These are phyloP conservation scores for Calcarius ornatus DNA, from an alignment of 2,113 vertebrate genomes.

Conservation along the genomic window DNA sequence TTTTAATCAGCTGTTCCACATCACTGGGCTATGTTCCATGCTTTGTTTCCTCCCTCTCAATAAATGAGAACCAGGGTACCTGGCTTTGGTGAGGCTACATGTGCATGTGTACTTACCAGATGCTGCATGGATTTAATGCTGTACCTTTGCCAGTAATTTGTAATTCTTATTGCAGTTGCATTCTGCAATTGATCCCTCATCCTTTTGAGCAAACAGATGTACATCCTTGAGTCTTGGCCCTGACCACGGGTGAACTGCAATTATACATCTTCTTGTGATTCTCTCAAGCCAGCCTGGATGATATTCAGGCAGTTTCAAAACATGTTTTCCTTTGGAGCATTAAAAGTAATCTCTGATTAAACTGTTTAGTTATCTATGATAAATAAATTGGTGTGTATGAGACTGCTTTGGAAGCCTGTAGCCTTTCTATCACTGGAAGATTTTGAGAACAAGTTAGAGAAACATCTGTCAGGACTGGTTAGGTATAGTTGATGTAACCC, in stretches of 20 bases:
- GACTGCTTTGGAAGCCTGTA: neutral
- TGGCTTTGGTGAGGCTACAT: neutral
- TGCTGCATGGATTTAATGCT: neutral
- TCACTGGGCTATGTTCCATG: neutral
- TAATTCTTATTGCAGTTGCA: neutral
- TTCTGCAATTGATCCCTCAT: neutral
- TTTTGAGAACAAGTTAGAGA: slow-evolving; percentile 19
- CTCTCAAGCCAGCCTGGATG: neutral
- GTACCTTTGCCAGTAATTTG: neutral
- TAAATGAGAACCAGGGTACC: neutral
- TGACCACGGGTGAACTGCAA: neutral
- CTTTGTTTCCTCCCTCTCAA: neutral
- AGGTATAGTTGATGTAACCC: neutral
- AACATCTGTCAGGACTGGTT: slow-evolving; percentile 20
- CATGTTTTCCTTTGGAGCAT: neutral
- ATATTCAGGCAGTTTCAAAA: neutral
- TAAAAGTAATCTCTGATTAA: slow-evolving; percentile 5
- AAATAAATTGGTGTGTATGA: neutral
- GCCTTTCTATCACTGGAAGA: neutral
- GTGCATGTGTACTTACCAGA: neutral
- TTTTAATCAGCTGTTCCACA: neutral
- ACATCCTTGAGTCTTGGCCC: neutral
- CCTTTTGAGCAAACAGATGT: neutral
- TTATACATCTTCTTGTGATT: neutral
- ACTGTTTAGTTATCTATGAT: neutral